phyloP scores from a whole-genome alignment of 1,140 invertebrate genomes.

The Ceratina australensis region DNA sequence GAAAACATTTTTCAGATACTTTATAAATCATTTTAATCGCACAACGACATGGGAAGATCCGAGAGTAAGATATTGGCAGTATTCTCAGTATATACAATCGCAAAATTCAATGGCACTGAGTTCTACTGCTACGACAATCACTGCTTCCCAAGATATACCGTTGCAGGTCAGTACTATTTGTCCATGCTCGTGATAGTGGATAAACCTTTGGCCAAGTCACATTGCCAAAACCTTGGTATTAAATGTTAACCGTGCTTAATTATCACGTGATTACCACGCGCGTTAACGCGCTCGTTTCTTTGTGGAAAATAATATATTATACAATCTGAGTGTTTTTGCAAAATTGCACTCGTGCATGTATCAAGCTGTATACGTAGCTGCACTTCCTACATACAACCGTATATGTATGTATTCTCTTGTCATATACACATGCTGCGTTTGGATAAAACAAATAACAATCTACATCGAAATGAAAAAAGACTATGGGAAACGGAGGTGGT shows the following conservation, averaged over 20 bases:
- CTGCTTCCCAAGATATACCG: conserved; percentile 80
- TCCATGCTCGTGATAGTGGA: no score
- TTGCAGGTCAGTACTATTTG: conserved; percentile 81
- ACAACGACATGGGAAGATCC: conserved; percentile 86
- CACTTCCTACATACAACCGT: conserved; percentile 44
- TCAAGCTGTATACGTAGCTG: conserved; percentile 17
- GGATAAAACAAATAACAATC: conserved; percentile 68
- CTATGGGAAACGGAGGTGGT: conserved; percentile 72
- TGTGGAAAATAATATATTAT: no score
- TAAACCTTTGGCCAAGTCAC: no score
- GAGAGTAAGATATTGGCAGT: conserved; percentile 81
- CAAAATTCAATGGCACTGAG: conserved; percentile 75
- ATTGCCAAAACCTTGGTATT: no score
- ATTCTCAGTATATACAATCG: conserved; percentile 74
- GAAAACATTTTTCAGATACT: conserved; percentile 82
- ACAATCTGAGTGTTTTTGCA: background rate
- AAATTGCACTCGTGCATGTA: conserved; percentile 21
- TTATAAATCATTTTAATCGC: conserved; percentile 87
- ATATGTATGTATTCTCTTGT: conserved; percentile 52
- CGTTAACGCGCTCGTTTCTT: no score
- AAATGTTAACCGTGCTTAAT: background rate
- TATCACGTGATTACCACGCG: background rate
- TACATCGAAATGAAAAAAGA: conserved; percentile 68
- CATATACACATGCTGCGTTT: conserved; percentile 74
- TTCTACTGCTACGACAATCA: conserved; percentile 77